Conservation (phyloP, 2,797 vertebrate genomes). For the Allobates femoralis region DNA sequence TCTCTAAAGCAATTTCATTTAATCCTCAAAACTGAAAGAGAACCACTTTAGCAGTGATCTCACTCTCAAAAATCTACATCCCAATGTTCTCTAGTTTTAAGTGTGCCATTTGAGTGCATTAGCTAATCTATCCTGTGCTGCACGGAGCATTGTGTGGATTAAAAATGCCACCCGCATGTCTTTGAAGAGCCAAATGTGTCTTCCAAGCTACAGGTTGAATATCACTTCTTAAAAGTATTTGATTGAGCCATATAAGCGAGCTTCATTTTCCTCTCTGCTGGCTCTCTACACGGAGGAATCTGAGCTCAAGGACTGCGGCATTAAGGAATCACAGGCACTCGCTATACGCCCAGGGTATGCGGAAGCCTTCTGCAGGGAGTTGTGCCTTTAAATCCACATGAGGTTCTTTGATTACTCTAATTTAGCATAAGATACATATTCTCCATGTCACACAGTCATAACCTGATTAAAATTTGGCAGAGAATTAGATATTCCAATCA, state of each 20-base stretch:
- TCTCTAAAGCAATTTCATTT: constrained; percentile 47
- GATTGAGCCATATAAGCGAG: constrained; percentile 46
- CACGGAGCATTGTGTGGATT: constrained; percentile 39
- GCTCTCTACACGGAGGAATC: constrained; percentile 19
- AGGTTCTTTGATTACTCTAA: constrained; percentile 25
- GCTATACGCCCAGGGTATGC: not conserved
- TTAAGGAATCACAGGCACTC: constrained; percentile 28
- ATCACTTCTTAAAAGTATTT: constrained; percentile 52
- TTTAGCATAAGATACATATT: constrained; percentile 46
- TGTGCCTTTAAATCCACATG: constrained; percentile 29
- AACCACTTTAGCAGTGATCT: constrained; percentile 42
- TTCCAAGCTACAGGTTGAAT: constrained; percentile 53
- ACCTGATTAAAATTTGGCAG: constrained; percentile 59
- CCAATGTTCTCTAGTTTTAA: constrained; percentile 58
- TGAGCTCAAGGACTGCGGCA: constrained; percentile 43
- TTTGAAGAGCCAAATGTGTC: constrained; percentile 47
- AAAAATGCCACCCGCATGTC: constrained; percentile 41
- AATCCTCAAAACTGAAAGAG: constrained; percentile 38
- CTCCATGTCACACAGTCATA: constrained; percentile 38
- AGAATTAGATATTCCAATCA: constrained; percentile 50
- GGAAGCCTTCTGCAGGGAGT: not conserved
- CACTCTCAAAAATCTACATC: constrained; percentile 56
- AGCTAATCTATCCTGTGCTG: constrained; percentile 45
- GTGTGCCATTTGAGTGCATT: constrained; percentile 57
- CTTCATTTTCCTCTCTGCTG: constrained; percentile 50